Conservation (phyloP, 2,888 invertebrate species). For the Agrotis exclamationis region DNA sequence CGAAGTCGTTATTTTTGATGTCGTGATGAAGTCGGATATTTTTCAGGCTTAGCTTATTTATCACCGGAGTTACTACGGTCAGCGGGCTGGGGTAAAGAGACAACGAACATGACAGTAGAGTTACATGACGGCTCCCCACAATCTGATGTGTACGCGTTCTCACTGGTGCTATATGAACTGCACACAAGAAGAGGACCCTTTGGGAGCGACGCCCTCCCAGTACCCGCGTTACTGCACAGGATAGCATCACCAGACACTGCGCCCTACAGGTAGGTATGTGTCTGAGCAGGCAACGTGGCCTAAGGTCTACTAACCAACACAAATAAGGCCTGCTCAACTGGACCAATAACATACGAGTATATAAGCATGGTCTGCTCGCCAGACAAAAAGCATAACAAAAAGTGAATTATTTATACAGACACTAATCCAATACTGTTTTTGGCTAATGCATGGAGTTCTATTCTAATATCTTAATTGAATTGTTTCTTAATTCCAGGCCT, state of each 20-base stretch:
- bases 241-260: constrained; percentile 89
- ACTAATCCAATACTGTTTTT: background rate
- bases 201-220: constrained; percentile 93
- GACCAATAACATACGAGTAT: constrained; percentile 18
- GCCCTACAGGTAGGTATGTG: constrained; percentile 92
- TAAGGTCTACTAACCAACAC: constrained; percentile 27
- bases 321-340: constrained; percentile 35
- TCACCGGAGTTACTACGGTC: constrained; percentile 95
- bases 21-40: background rate
- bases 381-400: constrained; percentile 10
- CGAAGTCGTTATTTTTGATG: no score
- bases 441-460: no score
- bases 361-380: background rate
- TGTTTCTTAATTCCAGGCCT: constrained; percentile 91
- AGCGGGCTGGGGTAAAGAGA: constrained; percentile 84
- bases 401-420: background rate
- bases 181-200: constrained; percentile 97
- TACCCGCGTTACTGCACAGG: constrained; percentile 92
- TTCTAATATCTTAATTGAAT: background rate
- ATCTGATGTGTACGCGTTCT: constrained; percentile 97
- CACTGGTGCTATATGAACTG: constrained; percentile 96
- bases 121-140: constrained; percentile 92
- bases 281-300: constrained; percentile 60
- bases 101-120: constrained; percentile 76
- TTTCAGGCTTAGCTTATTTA: constrained; percentile 94